Conservation (phyloP, 2,113 vertebrate genomes). For the Mustelus asterias region DNA sequence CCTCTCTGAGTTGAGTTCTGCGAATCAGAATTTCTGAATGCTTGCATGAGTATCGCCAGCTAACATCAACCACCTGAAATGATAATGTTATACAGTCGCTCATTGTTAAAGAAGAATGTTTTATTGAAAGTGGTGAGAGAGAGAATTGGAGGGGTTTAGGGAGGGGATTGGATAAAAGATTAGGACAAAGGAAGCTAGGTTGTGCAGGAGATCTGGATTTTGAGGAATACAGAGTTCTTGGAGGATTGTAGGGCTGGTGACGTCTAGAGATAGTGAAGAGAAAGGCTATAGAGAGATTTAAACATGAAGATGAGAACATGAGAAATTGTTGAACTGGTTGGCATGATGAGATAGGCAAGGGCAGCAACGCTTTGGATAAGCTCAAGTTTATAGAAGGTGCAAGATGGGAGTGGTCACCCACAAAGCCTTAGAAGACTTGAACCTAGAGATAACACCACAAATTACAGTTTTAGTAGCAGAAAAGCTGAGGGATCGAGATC, state of each 20-base stretch:
- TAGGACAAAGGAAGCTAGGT: not conserved
- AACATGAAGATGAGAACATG: not conserved
- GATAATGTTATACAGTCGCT: not conserved
- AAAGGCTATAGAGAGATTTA: not conserved
- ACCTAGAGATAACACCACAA: not conserved
- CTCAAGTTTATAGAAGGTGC: not conserved
- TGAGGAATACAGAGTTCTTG: not conserved
- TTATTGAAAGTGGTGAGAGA: not conserved
- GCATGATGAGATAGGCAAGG: not conserved
- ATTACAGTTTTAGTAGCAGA: not conserved
- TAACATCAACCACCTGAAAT: constrained; percentile 86
- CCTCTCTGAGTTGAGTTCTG: constrained; percentile 74
- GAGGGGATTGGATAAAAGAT: not conserved
- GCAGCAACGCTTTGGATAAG: not conserved
- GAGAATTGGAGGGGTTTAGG: not conserved
- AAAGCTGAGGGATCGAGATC: too few species aligned
- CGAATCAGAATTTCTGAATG: constrained; percentile 79
- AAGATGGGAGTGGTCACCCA: not conserved
- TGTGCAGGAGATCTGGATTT: not conserved
- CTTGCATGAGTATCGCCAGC: constrained; percentile 93
- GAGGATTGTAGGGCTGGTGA: too few species aligned
- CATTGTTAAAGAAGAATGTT: not conserved
- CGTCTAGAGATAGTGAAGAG: not conserved
- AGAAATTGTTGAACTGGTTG: not conserved
- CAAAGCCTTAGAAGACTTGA: not conserved